Evolutionary conservation across 2,888 invertebrate genomes (phyloP).

Genomic region (Dascillus cervinus): DNA sequence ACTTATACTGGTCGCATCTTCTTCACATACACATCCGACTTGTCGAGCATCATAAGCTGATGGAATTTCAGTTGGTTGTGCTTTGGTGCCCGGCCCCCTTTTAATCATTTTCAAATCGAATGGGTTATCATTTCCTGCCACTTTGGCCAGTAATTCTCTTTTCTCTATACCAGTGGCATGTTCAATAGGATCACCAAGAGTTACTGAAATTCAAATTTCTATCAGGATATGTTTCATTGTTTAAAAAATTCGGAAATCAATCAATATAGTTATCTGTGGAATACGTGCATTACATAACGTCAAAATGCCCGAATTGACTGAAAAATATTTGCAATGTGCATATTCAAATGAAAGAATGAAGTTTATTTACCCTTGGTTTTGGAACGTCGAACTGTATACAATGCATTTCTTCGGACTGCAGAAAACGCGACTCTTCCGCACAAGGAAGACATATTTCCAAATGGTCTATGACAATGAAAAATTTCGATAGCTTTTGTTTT

Average conservation of each 20-base stretch:
- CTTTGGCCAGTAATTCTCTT: slow-evolving; percentile 77
- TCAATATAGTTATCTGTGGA: too few species aligned
- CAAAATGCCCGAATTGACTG: too few species aligned
- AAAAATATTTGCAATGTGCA: too few species aligned
- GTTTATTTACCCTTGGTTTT: slow-evolving; percentile 55
- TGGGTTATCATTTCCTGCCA: slow-evolving; percentile 83
- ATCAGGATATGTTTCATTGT: too few species aligned
- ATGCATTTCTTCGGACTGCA: slow-evolving; percentile 56
- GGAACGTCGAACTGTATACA: slow-evolving; percentile 52
- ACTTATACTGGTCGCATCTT: slow-evolving; percentile 79
- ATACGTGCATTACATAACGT: too few species aligned
- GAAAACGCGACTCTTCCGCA: slow-evolving; percentile 63
- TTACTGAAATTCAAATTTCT: slow-evolving; percentile 49
- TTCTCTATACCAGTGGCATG: slow-evolving; percentile 91
- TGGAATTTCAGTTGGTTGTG: slow-evolving; percentile 80
- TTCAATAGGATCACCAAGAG: slow-evolving; percentile 83
- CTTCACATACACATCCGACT: slow-evolving; percentile 94
- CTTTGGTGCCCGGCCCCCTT: slow-evolving; percentile 72
- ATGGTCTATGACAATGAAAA: too few species aligned
- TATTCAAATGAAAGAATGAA: background rate
- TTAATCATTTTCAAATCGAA: slow-evolving; percentile 78
- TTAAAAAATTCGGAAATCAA: slow-evolving; percentile 1
- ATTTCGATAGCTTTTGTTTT: too few species aligned
- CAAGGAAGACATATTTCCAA: slow-evolving; percentile 68
- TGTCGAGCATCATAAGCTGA: slow-evolving; percentile 85